Percentiles rank a stretch among this genome's conserved stretches.
Evolutionary conservation across 2,113 vertebrate species (phyloP).

Genomic region (Bolborhynchus lineola): DNA sequence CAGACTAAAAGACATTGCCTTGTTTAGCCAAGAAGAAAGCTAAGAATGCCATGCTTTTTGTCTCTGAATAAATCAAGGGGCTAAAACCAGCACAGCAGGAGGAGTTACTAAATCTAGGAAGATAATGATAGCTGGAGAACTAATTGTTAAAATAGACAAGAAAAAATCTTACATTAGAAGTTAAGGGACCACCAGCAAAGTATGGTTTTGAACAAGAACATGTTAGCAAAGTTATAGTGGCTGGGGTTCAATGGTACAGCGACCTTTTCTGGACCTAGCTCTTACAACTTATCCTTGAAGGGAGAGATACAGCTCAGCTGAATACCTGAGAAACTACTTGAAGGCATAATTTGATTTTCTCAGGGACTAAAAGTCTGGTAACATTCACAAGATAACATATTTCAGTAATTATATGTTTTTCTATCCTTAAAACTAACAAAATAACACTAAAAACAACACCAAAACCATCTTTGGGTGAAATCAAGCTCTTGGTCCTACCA

Average conservation of each 20-base stretch:
- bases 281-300: neutral
- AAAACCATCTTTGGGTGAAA: neutral
- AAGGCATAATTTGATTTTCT: neutral
- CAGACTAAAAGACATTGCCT: neutral
- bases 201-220: neutral
- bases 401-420: neutral
- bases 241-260: neutral
- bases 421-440: neutral
- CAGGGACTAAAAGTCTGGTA: neutral
- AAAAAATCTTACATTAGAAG: neutral
- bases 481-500: neutral
- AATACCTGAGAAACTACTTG: neutral
- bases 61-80: neutral
- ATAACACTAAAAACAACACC: neutral
- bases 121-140: neutral
- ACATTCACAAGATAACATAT: neutral
- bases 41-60: neutral
- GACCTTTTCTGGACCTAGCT: neutral
- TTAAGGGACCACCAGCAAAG: neutral
- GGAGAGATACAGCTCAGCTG: neutral
- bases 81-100: neutral
- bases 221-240: neutral
- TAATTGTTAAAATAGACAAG: neutral
- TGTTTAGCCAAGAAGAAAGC: neutral
- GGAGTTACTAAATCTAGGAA: neutral